phyloP scores from a whole-genome alignment of 2,797 vertebrate genomes.

The Staurois parvus region DNA sequence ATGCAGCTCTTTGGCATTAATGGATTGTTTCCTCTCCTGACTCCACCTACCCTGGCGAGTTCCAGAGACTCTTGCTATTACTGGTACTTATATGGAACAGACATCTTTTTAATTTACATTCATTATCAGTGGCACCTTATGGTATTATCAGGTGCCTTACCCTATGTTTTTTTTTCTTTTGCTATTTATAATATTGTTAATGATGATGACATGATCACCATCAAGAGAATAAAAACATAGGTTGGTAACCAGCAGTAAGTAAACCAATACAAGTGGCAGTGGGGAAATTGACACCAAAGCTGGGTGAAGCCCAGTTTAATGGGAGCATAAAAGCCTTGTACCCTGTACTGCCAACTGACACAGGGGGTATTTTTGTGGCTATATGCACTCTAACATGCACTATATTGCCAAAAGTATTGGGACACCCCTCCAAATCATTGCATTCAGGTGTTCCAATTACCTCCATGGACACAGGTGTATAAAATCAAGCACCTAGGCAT shows the following conservation, averaged over 20 bases:
- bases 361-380: too few species aligned
- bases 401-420: too few species aligned
- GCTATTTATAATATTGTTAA: background rate
- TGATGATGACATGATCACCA: background rate
- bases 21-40: background rate
- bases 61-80: background rate
- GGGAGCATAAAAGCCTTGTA: background rate
- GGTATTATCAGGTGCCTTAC: background rate
- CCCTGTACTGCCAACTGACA: too few species aligned
- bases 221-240: too few species aligned
- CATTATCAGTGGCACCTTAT: background rate
- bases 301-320: background rate
- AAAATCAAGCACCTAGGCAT: too few species aligned
- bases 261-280: background rate
- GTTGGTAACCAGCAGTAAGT: too few species aligned
- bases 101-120: background rate
- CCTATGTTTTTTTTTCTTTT: background rate
- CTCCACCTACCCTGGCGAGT: background rate
- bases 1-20: too few species aligned
- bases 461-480: too few species aligned
- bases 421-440: too few species aligned
- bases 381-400: too few species aligned
- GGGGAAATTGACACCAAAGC: background rate
- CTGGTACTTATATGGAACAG: background rate
- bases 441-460: too few species aligned